Evolutionary conservation across 2,797 vertebrate genomes (phyloP), one percentile per base, ranked within the genome.

Genomic region (Phyllotis vaccarum): DNA sequence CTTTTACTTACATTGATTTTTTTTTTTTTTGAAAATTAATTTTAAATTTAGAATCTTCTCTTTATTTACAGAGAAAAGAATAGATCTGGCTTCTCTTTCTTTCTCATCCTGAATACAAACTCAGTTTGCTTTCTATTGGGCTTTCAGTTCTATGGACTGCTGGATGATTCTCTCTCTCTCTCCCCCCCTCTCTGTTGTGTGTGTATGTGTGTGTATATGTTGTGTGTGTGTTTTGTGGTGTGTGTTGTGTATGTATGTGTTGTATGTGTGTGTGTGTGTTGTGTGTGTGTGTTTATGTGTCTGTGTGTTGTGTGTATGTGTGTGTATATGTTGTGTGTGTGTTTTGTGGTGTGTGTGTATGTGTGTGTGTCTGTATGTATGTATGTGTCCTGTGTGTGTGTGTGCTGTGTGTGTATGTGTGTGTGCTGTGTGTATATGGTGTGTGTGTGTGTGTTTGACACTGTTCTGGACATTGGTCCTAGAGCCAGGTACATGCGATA

Each of bases 41-140:
- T 93, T 92, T 96, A 31, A 75, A 2, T 64, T 58, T 93, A 86
- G 49, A 40, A 85, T 95, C 49, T n/a, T 0, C 40, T 78, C 17
- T 92, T 97, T 94, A 56, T 19, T 13, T 80, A 6, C 92, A 19
- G 95, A 95, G 80, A 54, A 34, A 56, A 29, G 22, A 60, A 1
- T 80, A 88, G 49, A 85, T 40, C 34, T 89, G 72, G 70, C 24
- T 85, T 82, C 58, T 49, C 19, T 83, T 56, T 88, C 13, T 79
- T 80, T 52, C 22, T 31, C 10, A 13, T 74, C 34, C 31, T 86
- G 72, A 86, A 12, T 74, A 68, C 43, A 3, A 56, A 43, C 6
- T 80, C 52, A 46, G 2, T 6, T 21, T 66, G 86, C 68, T 11
- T 37, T 94, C 70, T 89, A 24, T 66, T 86, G 29, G 17, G 70